phyloP scores from a whole-genome alignment of 2,113 vertebrate genomes.

The Miniopterus natalensis region DNA sequence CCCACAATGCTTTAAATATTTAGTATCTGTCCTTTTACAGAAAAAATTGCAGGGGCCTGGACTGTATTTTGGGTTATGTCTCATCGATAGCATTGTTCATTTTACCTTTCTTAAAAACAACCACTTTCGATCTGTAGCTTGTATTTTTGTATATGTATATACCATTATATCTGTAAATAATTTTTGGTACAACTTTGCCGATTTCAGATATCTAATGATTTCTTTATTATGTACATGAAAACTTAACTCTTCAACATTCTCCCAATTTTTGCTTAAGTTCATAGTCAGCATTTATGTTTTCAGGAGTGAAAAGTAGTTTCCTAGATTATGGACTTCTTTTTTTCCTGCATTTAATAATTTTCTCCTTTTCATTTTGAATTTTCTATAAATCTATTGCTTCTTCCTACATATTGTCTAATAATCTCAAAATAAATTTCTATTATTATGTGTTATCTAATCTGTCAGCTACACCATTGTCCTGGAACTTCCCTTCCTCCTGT shows the following conservation, averaged over 20 bases:
- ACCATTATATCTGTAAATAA: not conserved
- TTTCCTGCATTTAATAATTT: not conserved
- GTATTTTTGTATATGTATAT: slow-evolving; percentile 22
- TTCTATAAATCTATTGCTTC: not conserved
- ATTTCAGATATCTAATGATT: slow-evolving; percentile 3
- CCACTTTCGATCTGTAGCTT: not conserved
- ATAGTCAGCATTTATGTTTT: not conserved
- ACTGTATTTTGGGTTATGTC: not conserved
- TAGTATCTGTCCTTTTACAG: slow-evolving; percentile 11
- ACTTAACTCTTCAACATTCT: not conserved
- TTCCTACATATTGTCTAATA: not conserved
- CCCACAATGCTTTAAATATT: not conserved
- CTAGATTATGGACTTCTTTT: not conserved
- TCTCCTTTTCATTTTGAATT: not conserved
- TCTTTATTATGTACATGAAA: not conserved
- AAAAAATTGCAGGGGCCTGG: not conserved
- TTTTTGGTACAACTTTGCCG: not conserved
- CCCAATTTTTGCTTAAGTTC: slow-evolving; percentile 8
- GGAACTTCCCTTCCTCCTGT: not conserved
- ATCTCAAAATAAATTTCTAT: not conserved
- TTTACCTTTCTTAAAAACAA: slow-evolving; percentile 48
- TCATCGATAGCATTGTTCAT: not conserved
- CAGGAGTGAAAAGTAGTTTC: not conserved
- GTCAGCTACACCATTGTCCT: not conserved
- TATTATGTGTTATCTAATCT: not conserved